A percentile compares a stretch with the other conserved stretches of the same genome.
phyloP scores from a whole-genome alignment of 2,797 vertebrate species.

The Halcyon chelicuti region DNA sequence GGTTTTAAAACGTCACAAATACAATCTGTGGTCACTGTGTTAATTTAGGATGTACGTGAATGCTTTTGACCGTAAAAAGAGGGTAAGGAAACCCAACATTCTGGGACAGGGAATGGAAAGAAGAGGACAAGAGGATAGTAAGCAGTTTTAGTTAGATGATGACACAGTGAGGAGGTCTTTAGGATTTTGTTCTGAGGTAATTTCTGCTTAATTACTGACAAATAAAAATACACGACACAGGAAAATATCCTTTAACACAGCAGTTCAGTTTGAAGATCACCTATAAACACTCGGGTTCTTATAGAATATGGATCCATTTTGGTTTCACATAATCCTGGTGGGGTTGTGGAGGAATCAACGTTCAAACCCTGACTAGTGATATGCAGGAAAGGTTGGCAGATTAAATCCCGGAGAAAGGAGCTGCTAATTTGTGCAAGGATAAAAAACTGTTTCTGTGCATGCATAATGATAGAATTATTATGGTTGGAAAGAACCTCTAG shows the following conservation, averaged over 20 bases:
- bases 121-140: background rate
- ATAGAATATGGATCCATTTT: background rate
- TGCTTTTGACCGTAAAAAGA: background rate
- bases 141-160: background rate
- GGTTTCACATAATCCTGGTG: background rate
- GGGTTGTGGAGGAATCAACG: background rate
- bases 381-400: background rate
- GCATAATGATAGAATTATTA: too few relatives aligned
- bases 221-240: background rate
- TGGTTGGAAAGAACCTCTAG: too few relatives aligned
- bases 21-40: background rate
- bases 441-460: background rate
- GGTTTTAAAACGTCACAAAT: background rate
- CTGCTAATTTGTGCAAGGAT: background rate
- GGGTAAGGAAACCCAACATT: background rate
- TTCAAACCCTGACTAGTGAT: background rate
- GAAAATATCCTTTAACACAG: background rate
- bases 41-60: background rate
- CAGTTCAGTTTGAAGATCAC: background rate
- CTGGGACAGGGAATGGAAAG: background rate
- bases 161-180: background rate
- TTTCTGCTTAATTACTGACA: background rate
- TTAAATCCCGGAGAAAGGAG: background rate
- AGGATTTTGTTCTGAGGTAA: background rate
- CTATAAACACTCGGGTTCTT: background rate